Conservation (phyloP, 53 echinoderm and acorn worm genomes). For the Actinopyga echinites region DNA sequence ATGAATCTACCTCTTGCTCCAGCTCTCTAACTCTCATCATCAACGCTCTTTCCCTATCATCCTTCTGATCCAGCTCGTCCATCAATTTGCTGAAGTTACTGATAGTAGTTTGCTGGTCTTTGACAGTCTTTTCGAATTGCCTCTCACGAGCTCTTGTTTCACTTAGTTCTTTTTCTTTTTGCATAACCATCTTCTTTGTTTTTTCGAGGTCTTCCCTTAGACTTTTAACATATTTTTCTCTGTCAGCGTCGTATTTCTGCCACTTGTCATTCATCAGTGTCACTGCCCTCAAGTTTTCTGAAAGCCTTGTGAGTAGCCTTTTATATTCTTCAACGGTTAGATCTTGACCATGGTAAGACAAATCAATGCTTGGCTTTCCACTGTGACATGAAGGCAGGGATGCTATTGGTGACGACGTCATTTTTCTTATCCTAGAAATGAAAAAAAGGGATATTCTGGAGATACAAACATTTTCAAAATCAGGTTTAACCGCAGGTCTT, state of each 20-base stretch:
- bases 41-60: neutral
- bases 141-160: constrained; percentile 12
- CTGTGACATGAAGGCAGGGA: too few species aligned
- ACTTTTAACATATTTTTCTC: constrained; percentile 12
- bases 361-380: too few species aligned
- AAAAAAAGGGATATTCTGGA: too few species aligned
- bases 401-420: too few species aligned
- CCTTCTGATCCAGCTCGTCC: constrained; percentile 40
- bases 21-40: constrained; percentile 23
- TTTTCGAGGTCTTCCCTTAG: neutral
- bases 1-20: neutral
- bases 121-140: constrained; percentile 12
- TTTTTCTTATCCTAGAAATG: too few species aligned
- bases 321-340: neutral
- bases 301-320: neutral
- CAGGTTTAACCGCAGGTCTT: too few species aligned
- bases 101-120: constrained; percentile 17
- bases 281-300: constrained; percentile 14
- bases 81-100: constrained; percentile 28
- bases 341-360: too few species aligned
- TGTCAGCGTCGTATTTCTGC: constrained; percentile 32
- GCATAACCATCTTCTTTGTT: neutral
- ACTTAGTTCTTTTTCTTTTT: constrained; percentile 20
- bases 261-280: constrained; percentile 43
- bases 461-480: too few species aligned